A percentile compares a stretch with the other conserved stretches of the same genome.
These are phyloP conservation scores for Thereuonema tuberculata DNA, from an alignment of 1,140 invertebrate genomes.

Conservation along the genomic window DNA sequence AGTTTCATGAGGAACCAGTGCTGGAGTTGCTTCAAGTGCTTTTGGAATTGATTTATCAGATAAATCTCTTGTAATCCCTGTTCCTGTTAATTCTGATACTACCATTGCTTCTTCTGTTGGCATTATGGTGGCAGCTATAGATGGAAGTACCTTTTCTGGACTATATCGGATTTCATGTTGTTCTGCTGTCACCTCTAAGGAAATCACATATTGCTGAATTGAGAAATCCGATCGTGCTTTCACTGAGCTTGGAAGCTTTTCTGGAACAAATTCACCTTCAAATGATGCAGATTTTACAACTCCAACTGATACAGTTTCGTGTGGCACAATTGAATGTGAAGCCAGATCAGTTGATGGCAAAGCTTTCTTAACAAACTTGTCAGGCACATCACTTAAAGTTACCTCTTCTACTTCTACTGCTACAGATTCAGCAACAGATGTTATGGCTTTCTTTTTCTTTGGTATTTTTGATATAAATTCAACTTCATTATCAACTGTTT, in stretches of 20 bases:
- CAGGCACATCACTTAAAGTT: background rate
- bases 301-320: conserved; percentile 36
- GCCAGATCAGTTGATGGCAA: conserved; percentile 37
- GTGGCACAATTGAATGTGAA: conserved; percentile 34
- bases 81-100: conserved; percentile 18
- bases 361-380: conserved; percentile 15
- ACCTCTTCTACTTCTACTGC: conserved; percentile 13
- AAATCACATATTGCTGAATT: conserved; percentile 15
- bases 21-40: conserved; percentile 37
- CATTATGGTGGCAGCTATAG: conserved; percentile 14
- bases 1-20: conserved; percentile 37
- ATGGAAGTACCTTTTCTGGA: conserved; percentile 1
- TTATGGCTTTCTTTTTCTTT: background rate
- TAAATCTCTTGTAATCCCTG: conserved; percentile 38
- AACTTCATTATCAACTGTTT: background rate
- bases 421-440: conserved; percentile 2
- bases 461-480: background rate
- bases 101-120: conserved; percentile 19
- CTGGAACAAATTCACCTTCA: conserved; percentile 10
- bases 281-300: conserved; percentile 16
- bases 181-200: conserved; percentile 16
- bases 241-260: background rate
- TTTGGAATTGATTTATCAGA: conserved; percentile 24
- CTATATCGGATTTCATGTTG: conserved; percentile 15
- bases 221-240: background rate